Conservation (phyloP, 2,797 vertebrate species). For the Myoxocephalus aenaeus region DNA sequence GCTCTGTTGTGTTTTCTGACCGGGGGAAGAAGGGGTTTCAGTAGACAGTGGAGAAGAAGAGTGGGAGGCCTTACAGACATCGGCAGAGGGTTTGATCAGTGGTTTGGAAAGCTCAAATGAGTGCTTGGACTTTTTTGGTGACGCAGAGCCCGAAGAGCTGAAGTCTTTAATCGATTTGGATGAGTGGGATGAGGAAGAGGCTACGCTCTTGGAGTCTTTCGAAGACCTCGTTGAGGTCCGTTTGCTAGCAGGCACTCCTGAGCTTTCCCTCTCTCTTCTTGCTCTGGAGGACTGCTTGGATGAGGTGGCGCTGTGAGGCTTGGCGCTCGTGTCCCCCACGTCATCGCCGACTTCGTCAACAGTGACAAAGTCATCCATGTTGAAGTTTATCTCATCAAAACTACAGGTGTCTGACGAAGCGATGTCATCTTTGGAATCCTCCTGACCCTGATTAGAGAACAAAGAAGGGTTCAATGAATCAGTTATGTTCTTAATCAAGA, state of each 20-base stretch:
- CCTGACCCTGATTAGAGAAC: constrained; percentile 1
- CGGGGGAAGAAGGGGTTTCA: not conserved
- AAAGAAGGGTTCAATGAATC: not conserved
- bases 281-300: constrained; percentile 1
- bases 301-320: not conserved
- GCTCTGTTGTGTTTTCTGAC: constrained; percentile 35
- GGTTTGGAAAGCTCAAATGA: constrained; percentile 22
- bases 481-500: not conserved
- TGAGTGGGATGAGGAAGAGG: constrained; percentile 22
- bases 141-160: not conserved
- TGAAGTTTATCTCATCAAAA: constrained; percentile 70
- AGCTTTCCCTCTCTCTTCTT: not conserved
- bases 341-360: constrained; percentile 91
- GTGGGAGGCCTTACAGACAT: constrained; percentile 8
- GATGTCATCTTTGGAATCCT: constrained; percentile 63
- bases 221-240: constrained; percentile 6
- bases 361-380: constrained; percentile 93
- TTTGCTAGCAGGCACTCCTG: not conserved
- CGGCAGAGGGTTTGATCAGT: not conserved
- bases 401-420: constrained; percentile 49
- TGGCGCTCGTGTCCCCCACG: not conserved
- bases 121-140: constrained; percentile 14
- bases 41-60: not conserved
- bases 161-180: constrained; percentile 16
- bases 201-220: constrained; percentile 2